phyloP scores from a whole-genome alignment of 2,888 invertebrate genomes.

The Priocnemis perturbator region DNA sequence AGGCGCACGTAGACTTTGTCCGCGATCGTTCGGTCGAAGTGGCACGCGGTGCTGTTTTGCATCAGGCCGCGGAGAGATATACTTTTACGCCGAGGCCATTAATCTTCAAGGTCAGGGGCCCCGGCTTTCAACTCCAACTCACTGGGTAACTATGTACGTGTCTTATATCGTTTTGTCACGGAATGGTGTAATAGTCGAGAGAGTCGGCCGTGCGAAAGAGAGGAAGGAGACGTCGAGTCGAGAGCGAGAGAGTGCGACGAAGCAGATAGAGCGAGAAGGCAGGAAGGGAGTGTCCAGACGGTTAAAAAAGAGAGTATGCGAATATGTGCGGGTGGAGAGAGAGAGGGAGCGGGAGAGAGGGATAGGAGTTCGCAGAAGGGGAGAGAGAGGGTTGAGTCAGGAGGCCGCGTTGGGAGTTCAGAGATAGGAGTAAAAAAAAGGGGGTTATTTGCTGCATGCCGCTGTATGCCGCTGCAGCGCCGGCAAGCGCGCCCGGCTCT shows the following conservation, averaged over 20 bases:
- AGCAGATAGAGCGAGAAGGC: background rate
- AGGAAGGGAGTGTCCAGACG: conserved; percentile 1
- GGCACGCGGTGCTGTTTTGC: no score
- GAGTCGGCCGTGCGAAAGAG: background rate
- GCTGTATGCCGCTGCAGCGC: conserved; percentile 45
- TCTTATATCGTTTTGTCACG: conserved; percentile 48
- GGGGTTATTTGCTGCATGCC: conserved; percentile 48
- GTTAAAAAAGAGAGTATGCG: conserved; percentile 4
- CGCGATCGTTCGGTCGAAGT: no score
- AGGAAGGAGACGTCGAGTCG: background rate
- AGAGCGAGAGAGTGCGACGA: background rate
- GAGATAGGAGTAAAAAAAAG: conserved; percentile 31
- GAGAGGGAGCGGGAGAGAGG: background rate
- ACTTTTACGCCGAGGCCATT: conserved; percentile 38
- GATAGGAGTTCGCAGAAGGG: background rate
- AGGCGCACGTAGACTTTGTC: no score
- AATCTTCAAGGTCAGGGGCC: conserved; percentile 40
- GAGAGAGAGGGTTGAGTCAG: conserved; percentile 9
- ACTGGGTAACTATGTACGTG: conserved; percentile 15
- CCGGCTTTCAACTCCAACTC: background rate
- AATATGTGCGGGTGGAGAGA: background rate
- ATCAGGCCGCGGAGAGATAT: conserved; percentile 12
- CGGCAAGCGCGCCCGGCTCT: conserved; percentile 2
- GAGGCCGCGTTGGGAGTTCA: background rate
- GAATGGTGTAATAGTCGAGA: conserved; percentile 32